Evolutionary conservation across 2,888 invertebrate species (phyloP).

Genomic region (Ornithoptera priamus): DNA sequence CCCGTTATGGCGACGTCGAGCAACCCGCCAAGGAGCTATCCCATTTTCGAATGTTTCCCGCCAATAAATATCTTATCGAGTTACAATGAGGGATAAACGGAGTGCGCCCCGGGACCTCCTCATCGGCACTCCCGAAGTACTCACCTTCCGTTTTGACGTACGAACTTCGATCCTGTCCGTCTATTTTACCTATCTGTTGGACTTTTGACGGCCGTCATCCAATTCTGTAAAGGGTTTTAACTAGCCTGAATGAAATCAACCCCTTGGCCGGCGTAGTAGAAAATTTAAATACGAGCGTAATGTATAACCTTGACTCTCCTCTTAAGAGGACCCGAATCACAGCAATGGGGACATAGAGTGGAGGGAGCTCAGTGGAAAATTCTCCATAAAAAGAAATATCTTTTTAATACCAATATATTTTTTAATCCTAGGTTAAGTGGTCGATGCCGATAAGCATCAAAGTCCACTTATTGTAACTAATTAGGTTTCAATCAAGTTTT

Average conservation of each 20-base stretch:
- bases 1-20: conserved; percentile 60
- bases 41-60: conserved; percentile 71
- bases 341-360: no score
- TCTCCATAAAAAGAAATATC: no score
- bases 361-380: no score
- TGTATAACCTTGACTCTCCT: no score
- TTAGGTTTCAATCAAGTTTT: no score
- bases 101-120: conserved; percentile 49
- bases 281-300: no score
- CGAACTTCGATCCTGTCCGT: conserved; percentile 27
- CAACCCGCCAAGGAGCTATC: conserved; percentile 68
- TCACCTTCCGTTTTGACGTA: conserved; percentile 39
- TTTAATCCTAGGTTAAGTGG: no score
- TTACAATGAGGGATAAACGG: conserved; percentile 72
- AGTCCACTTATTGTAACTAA: no score
- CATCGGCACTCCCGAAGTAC: conserved; percentile 50
- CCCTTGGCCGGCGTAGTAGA: no score
- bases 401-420: no score
- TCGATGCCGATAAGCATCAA: no score
- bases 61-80: conserved; percentile 79
- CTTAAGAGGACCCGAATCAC: no score
- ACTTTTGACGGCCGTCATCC: conserved; percentile 35
- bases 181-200: conserved; percentile 31
- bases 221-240: conserved; percentile 18
- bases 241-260: not conserved